Conservation (phyloP, 2,113 vertebrate species). For the Nothocercus nigrocapillus region DNA sequence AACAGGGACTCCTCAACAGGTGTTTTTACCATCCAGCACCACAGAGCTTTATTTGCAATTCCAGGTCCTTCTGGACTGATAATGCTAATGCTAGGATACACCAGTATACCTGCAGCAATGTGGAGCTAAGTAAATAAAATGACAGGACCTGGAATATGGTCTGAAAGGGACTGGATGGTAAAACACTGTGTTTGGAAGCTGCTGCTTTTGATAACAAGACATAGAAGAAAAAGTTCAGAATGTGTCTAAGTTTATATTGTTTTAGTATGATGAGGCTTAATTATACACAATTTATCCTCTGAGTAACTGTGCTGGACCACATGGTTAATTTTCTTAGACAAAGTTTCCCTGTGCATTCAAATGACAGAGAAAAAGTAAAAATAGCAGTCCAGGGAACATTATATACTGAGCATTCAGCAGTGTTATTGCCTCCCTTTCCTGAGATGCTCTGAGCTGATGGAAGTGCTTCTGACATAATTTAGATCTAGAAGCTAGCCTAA, state of each 20-base stretch:
- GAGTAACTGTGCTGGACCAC: not conserved
- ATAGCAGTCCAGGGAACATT: not conserved
- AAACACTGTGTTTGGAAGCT: not conserved
- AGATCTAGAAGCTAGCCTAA: not conserved
- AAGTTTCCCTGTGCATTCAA: not conserved
- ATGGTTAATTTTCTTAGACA: not conserved
- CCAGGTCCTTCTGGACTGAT: not conserved
- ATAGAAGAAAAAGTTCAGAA: not conserved
- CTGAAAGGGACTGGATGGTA: not conserved
- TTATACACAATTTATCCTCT: not conserved
- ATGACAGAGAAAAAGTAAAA: not conserved
- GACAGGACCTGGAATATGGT: not conserved
- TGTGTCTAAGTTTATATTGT: not conserved
- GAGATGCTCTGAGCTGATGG: not conserved
- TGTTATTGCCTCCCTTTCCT: not conserved
- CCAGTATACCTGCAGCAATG: not conserved
- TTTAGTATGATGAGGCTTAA: not conserved
- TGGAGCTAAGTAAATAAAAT: not conserved
- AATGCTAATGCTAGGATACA: not conserved
- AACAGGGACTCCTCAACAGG: fast-evolving
- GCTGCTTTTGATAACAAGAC: not conserved
- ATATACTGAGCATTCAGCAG: not conserved
- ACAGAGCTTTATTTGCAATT: not conserved
- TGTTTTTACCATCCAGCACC: not conserved
- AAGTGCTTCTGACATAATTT: not conserved